Conservation (phyloP, 2,888 invertebrate genomes). For the Stenichneumon culpator region DNA sequence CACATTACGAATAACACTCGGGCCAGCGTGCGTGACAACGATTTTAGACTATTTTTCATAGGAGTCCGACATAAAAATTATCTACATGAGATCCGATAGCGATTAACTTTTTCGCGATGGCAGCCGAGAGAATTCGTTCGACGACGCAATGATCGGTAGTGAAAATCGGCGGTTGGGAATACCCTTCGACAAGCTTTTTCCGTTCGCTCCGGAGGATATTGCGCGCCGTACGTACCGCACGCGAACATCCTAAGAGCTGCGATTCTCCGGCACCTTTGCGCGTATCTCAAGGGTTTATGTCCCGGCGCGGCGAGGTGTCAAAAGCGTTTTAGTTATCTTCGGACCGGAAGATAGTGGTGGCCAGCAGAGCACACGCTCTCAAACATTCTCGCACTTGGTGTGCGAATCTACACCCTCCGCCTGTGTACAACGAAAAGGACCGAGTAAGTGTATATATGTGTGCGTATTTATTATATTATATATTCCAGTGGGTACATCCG, state of each 20-base stretch:
- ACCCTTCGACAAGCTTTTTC: not conserved
- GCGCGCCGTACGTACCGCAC: not conserved
- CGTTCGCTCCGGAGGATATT: slow-evolving; percentile 8
- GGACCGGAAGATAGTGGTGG: slow-evolving; percentile 71
- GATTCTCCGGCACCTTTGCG: slow-evolving; percentile 39
- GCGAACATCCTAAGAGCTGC: slow-evolving; percentile 16
- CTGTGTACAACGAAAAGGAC: slow-evolving; percentile 8
- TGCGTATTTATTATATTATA: slow-evolving; percentile 46
- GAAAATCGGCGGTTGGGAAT: not conserved
- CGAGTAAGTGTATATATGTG: slow-evolving; percentile 3
- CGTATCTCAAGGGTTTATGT: slow-evolving; percentile 77
- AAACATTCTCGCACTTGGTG: slow-evolving; percentile 29
- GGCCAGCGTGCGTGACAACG: not conserved
- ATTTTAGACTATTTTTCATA: not conserved
- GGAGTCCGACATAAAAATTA: not conserved
- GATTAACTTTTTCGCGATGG: not conserved
- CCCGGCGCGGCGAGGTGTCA: slow-evolving; percentile 76
- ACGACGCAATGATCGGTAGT: not conserved
- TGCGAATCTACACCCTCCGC: slow-evolving; percentile 22
- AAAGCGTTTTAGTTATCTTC: slow-evolving; percentile 79
- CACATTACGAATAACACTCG: too few relatives aligned
- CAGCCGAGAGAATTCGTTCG: not conserved
- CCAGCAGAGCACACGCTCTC: slow-evolving; percentile 44
- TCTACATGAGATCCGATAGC: not conserved
- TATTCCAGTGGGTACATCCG: slow-evolving; percentile 38